Evolutionary conservation across 2,113 vertebrate species (phyloP).

Genomic region (Puma concolor): DNA sequence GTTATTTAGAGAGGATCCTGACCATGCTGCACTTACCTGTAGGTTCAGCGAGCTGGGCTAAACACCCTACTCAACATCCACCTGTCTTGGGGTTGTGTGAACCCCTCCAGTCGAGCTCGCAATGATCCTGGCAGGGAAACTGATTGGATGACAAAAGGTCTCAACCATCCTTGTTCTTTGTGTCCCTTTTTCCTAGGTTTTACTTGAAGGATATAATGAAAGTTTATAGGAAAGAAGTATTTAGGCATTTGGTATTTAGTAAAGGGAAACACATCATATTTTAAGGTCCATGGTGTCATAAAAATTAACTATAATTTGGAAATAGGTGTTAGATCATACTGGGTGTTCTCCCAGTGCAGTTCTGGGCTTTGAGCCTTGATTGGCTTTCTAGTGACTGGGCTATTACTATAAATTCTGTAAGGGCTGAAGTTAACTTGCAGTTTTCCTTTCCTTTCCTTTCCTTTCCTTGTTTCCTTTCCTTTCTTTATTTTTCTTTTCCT

Average conservation of each 20-base stretch:
- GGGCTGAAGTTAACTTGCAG: background rate
- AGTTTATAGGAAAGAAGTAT: background rate
- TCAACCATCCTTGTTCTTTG: background rate
- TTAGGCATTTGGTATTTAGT: background rate
- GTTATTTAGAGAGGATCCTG: background rate
- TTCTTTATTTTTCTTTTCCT: background rate
- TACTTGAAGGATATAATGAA: no score
- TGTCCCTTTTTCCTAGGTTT: background rate
- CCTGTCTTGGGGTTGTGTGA: background rate
- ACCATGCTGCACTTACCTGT: background rate
- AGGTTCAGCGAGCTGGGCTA: background rate
- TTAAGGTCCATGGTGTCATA: background rate
- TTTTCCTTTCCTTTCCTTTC: background rate
- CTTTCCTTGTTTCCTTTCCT: background rate
- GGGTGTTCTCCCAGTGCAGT: background rate
- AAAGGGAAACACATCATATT: background rate
- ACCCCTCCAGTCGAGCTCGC: background rate
- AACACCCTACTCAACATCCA: background rate
- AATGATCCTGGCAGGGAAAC: background rate
- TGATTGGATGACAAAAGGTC: background rate
- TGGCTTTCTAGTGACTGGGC: background rate
- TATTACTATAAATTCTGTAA: background rate
- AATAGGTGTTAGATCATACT: background rate
- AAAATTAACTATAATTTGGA: background rate
- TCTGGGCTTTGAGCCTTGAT: background rate